Conservation (phyloP, 2,888 invertebrate species). For the Macrosoma leucophasiata region DNA sequence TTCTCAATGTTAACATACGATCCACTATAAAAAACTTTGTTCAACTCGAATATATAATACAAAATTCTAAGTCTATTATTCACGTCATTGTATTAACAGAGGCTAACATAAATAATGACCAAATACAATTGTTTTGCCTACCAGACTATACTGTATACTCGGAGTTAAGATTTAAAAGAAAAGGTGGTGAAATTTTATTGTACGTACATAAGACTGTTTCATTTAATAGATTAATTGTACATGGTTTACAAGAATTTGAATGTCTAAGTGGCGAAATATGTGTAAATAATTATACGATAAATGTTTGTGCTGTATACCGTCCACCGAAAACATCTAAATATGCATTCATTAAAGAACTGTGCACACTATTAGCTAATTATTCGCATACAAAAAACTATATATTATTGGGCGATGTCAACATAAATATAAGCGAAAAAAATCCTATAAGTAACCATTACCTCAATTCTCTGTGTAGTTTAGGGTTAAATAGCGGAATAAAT, state of each 20-base stretch:
- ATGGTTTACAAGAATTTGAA: constrained; percentile 5
- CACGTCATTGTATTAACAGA: constrained; percentile 17
- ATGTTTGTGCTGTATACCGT: constrained; percentile 14
- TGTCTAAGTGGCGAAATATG: constrained; percentile 3
- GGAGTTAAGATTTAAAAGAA: constrained; percentile 8
- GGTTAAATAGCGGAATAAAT: constrained; percentile 6
- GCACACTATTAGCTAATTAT: no score
- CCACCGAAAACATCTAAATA: no score
- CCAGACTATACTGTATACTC: constrained; percentile 13
- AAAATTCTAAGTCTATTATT: constrained; percentile 2
- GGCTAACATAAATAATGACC: constrained; percentile 12
- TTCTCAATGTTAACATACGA: constrained; percentile 12
- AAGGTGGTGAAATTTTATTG: constrained; percentile 15
- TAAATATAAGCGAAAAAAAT: constrained; percentile 6
- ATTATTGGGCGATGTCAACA: constrained; percentile 11
- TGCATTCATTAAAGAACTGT: no score
- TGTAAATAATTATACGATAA: background rate
- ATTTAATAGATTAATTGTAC: background rate
- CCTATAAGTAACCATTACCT: constrained; percentile 3
- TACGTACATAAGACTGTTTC: constrained; percentile 8
- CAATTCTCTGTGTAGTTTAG: constrained; percentile 6
- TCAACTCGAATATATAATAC: constrained; percentile 18
- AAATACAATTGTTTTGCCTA: constrained; percentile 6
- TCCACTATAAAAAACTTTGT: constrained; percentile 13
- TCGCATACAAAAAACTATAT: background rate